Base-by-base conservation (phyloP, 2,797 vertebrate species). In the Enteromius paludinosus region DNA sequence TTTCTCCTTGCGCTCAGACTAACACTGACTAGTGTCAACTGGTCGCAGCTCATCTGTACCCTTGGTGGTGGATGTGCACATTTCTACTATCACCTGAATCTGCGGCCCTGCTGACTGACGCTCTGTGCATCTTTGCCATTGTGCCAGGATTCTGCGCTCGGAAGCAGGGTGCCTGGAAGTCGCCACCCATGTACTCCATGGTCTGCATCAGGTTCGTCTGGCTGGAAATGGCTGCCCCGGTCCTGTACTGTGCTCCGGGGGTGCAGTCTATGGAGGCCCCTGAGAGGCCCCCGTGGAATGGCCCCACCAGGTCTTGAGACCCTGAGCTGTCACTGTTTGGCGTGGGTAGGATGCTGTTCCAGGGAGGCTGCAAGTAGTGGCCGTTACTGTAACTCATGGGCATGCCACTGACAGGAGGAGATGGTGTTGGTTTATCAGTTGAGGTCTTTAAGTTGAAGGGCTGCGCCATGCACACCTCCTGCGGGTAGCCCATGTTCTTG, bases 361-460 rank as follows among this genome's bases (percentile, higher is more conserved):
- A 99, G 8, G 95, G 88, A 43, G 96, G 95, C 82, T 96, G 97
- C 94, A 97, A 96, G 91, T 97, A 99, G 92, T 97, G 96, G 89
- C 97, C 96, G 2, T 98, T 98, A 84, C 95, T 93, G 79, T 97
- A 98, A 90, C 95, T 95, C 93, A 96, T 87, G 56, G 94, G 93
- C 0, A 93, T 87, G 64, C 91, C 92, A 79, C 88, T 92, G 84
- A 95, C 91, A 0, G 98, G 96, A 3, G 98, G 96, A 28, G 96
- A 95, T 1, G 97, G 93, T 0, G 91, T 96, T 0, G 95, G 91
- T 86, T 98, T 99, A 85, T 98, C 97, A 77, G 95, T 86, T 20
- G 95, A 93, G 78, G 95, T 94, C 91, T 98, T 99, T 56, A 97
- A 90, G 84, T 94, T 91, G 89, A 96, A 97, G 15, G 96, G 90